Percentiles rank a stretch among this genome's conserved stretches.
Conservation (phyloP, 2,888 invertebrate genomes). For the Molanna angustata region DNA sequence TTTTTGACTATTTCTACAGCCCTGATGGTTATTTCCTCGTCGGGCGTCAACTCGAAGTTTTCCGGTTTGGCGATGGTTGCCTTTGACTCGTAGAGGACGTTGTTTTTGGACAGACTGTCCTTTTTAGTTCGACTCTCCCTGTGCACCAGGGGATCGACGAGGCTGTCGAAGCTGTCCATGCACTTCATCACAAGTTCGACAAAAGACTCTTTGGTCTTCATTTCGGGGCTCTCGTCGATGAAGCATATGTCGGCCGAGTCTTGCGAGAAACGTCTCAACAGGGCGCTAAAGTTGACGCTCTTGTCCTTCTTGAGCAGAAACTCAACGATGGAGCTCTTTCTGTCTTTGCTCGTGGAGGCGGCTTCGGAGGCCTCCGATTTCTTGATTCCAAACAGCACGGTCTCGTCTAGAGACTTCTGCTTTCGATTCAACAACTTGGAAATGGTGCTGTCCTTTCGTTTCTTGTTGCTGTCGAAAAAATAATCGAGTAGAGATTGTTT, state of each 20-base stretch:
- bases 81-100: constrained; percentile 20
- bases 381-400: constrained; percentile 6
- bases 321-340: constrained; percentile 36
- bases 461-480: constrained; percentile 42
- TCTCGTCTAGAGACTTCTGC: constrained; percentile 29
- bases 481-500: constrained; percentile 54
- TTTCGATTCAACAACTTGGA: constrained; percentile 21
- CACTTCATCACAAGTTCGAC: constrained; percentile 52
- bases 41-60: constrained; percentile 28
- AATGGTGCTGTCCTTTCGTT: constrained; percentile 18
- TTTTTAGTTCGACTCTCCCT: constrained; percentile 17
- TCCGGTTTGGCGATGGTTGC: constrained; percentile 30
- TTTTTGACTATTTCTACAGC: neutral
- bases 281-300: constrained; percentile 45
- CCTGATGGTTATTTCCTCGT: constrained; percentile 8
- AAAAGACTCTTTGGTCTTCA: constrained; percentile 44
- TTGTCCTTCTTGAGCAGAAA: constrained; percentile 35
- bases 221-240: constrained; percentile 50
- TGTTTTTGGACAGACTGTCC: constrained; percentile 27
- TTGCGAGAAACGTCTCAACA: constrained; percentile 34
- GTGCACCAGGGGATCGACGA: constrained; percentile 10
- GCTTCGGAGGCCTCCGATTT: constrained; percentile 38
- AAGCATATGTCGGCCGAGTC: constrained; percentile 46
- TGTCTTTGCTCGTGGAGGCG: constrained; percentile 16
- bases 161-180: constrained; percentile 45